Base-by-base conservation (phyloP, 2,113 vertebrate species). In the Gyps fulvus region DNA sequence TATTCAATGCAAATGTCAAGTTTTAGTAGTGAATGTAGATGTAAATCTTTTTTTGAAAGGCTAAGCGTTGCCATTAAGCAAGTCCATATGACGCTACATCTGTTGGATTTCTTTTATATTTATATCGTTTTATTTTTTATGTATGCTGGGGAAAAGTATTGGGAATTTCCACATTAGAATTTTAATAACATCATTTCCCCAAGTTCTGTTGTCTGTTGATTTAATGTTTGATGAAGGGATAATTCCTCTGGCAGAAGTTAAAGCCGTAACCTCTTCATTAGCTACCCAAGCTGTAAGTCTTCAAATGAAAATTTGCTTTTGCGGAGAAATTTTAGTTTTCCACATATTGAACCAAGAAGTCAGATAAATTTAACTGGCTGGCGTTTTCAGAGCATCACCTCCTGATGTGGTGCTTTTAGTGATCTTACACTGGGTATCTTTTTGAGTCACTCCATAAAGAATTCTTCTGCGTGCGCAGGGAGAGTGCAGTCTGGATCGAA, bases 1-100 rank as follows among this genome's bases (percentile, higher is more conserved):
- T 89, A 95, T 87, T 96, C 94, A 63, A 80, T 72, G 59, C 77
- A 91, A 95, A 95, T 87, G 93, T 79, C 94, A 94, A 84, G 69
- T 87, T 89, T 90, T 34, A 92, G 91, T 21, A 49, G 83, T 23
- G 72, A 29, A 59, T 42, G 43, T 82, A n/a, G 83, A 77, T 92
- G 86, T 92, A 95, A 93, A 94, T 95, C 90, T 84, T 78, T 84
- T 81, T 94, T 76, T 82, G 95, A 80, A 76, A 89, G 93, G 94
- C 91, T 91, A 79, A 91, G 66, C 18, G 0, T 69, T 96, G 96
- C 91, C 83, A 96, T 95, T 97, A 95, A 96, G 97, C 94, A 32
- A 14, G 77, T 92, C 96, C 95, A 91, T 95, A 83, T 97, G 96
- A 95, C 16, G 10, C 83, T 76, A 2, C 94, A 96, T 92, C 96